Evolutionary conservation across 2,888 invertebrate species (phyloP), one percentile per base, ranked within the genome.

Genomic region (Therioaphis trifolii): DNA sequence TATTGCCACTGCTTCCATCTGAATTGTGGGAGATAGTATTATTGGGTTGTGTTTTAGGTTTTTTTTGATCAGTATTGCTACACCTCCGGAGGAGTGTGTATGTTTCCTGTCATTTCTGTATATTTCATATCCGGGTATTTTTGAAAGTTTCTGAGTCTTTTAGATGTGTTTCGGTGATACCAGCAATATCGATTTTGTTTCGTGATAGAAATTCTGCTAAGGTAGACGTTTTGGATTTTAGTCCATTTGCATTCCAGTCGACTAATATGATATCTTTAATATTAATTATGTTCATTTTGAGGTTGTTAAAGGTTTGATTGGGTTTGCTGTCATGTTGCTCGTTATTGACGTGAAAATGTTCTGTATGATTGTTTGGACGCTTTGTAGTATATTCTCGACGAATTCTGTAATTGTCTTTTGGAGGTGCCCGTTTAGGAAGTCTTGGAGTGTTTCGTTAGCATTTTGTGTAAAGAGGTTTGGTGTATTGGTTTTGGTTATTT

Each of bases 51-150:
- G 66, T 40, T 66, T 66, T 66, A 69, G 40, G 21, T 46, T 71
- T 24, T 71, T 71, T 71, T 71, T 71, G 15, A 71, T 71, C 46
- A 46, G 46, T 24, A 71, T 46, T 43, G 69, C 69, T 46, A 71
- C 69, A 18, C 69, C 69, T 71, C 46, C 69, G 4, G 24, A 71
- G 14, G 46, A 71, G 69, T 71, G 69, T 71, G 15, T 46, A 27
- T 66, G n/a, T n/a, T n/a, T n/a, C n/a, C n/a, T n/a, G n/a, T n/a
- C n/a, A n/a, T n/a, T n/a, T n/a, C n/a, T n/a, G n/a, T n/a, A n/a
- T n/a, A n/a, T n/a, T n/a, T n/a, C n/a, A n/a, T n/a, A n/a, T n/a
- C n/a, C n/a, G n/a, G n/a, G n/a, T n/a, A n/a, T n/a, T n/a, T n/a
- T n/a, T n/a, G n/a, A n/a, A n/a, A n/a, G n/a, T n/a, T n/a, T n/a